Evolutionary conservation across 2,113 vertebrate species (phyloP).

Genomic region (Cisticola juncidis): DNA sequence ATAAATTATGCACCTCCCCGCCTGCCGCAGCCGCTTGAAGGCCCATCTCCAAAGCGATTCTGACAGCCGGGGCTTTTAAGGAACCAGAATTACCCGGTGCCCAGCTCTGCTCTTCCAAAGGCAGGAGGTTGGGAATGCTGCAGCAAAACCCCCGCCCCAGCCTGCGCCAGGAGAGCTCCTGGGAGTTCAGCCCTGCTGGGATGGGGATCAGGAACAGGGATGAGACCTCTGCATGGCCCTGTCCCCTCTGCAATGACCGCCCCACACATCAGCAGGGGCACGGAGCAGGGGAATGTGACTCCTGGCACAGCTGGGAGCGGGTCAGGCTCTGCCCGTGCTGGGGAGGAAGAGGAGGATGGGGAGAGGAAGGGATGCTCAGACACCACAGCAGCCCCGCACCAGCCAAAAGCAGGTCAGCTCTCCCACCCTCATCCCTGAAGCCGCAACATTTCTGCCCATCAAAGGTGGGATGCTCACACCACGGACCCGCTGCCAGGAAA

Average conservation of each 20-base stretch:
- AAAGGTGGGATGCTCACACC: not conserved
- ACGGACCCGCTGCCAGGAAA: not conserved
- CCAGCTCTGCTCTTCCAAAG: not conserved
- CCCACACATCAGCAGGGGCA: accelerated
- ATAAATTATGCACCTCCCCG: constrained; percentile 57
- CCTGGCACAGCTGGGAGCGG: not conserved
- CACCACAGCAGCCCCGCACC: not conserved
- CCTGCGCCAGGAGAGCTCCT: not conserved
- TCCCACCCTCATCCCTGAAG: not conserved
- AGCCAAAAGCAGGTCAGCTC: not conserved
- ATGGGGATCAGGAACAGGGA: not conserved
- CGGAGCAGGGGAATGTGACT: accelerated
- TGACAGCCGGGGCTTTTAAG: constrained; percentile 70
- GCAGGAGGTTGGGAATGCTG: not conserved
- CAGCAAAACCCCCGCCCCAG: not conserved
- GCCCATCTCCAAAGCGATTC: constrained; percentile 54
- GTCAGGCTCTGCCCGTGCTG: not conserved
- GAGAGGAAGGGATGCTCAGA: not conserved
- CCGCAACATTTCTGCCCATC: not conserved
- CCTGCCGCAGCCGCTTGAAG: constrained; percentile 36
- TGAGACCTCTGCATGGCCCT: not conserved
- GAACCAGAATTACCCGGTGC: constrained; percentile 30
- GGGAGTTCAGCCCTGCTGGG: accelerated
- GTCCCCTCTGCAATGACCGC: not conserved
- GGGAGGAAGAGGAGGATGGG: not conserved